A percentile compares a stretch with the other conserved stretches of the same genome.
phyloP scores from a whole-genome alignment of 2,113 vertebrate genomes.

The Ploceus nigricollis region DNA sequence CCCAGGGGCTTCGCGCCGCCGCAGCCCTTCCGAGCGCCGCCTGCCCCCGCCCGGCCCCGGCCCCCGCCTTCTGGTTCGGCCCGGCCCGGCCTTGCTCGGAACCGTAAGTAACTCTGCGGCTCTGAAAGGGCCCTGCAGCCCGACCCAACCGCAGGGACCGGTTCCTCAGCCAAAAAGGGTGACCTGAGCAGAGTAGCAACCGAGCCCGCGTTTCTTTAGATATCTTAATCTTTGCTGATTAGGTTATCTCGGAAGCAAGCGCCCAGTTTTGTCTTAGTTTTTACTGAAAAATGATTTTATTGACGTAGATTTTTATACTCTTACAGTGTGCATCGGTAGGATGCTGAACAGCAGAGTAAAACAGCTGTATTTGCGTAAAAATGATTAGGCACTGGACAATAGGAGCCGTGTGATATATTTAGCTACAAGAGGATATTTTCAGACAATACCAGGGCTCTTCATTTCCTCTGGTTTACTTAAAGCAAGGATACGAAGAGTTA shows the following conservation, averaged over 20 bases:
- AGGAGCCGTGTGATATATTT: constrained; percentile 56
- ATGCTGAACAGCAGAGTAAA: neutral
- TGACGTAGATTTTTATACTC: neutral
- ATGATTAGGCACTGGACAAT: constrained; percentile 17
- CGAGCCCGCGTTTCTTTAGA: neutral
- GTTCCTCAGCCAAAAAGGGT: neutral
- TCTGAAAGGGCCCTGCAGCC: neutral
- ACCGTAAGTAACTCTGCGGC: neutral
- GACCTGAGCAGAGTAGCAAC: neutral
- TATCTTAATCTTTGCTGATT: neutral
- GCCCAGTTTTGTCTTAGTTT: neutral
- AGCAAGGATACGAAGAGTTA: constrained; percentile 63
- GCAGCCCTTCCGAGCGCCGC: neutral
- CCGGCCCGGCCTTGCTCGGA: neutral
- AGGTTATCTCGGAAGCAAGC: neutral
- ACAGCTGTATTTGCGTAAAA: constrained; percentile 39
- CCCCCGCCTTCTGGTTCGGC: neutral
- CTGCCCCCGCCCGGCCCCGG: neutral
- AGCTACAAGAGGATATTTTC: constrained; percentile 68
- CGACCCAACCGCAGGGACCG: neutral
- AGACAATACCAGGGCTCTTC: constrained; percentile 68
- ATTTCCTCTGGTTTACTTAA: constrained; percentile 72
- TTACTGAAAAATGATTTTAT: neutral
- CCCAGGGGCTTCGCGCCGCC: neutral
- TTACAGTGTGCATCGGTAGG: neutral